Base-by-base conservation (phyloP, 2,888 invertebrate species). In the Acheta domesticus region DNA sequence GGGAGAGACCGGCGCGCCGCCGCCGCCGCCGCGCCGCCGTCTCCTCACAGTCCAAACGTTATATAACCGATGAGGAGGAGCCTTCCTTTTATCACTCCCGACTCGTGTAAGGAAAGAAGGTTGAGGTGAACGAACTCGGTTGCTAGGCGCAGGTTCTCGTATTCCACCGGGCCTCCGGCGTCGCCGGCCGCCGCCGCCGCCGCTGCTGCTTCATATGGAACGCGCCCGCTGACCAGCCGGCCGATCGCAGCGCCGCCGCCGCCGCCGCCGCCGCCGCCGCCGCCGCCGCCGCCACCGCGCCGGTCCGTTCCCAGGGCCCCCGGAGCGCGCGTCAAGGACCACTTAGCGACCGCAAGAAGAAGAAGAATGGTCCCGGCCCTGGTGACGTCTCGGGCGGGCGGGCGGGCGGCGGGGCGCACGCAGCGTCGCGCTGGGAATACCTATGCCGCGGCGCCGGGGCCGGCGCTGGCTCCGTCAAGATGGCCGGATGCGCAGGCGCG, bases 81-180 rank as follows among this genome's bases (percentile, higher is more conserved):
- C 16, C 62, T 19, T 62, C 62, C 12, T 62, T 62, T 62, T 62
- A 62, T 62, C 62, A 62, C 62, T 62, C 62, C 14, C 16, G n/a
- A 11, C 62, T 62, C 62, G 62, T 62, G 62, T 62, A 62, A 14
- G 62, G 62, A 62, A 62, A 62, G 62, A 62, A 62, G 62, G 62
- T 62, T 62, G 62, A 62, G 62, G 62, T n/a, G 62, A 62, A 62
- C 62, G 62, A 62, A 62, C 62, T 62, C 62, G 62, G 62, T 62
- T 62, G 62, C 62, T 62, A 62, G 62, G 62, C 62, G 62, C 62
- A 62, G 62, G 62, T 62, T 62, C 62, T 62, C 62, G 62, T 62
- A 11, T 62, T 62, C 62, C 62, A n/a, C 12, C 62, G 36, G 36
- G 62, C 62, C 62, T 14, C 62, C 16, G 62, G 3, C n/a, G 62